Conservation (phyloP, 2,797 vertebrate species). For the Protosalanx chinensis region DNA sequence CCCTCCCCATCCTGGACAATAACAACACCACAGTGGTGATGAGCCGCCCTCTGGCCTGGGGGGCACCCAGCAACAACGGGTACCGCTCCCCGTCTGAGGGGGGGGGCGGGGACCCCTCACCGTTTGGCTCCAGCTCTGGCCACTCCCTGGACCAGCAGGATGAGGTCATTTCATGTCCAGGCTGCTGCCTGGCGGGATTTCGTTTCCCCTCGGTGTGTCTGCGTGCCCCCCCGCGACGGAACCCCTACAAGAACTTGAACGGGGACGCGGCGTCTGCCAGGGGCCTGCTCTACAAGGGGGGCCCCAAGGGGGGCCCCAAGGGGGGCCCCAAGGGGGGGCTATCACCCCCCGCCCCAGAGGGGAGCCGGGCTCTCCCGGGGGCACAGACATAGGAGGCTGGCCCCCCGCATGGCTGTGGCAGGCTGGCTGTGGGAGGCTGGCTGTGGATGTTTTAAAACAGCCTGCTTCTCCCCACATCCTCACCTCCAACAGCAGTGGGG, state of each 20-base stretch:
- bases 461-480: too few relatives aligned
- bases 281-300: slow-evolving; percentile 76
- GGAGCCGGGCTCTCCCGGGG: slow-evolving; percentile 80
- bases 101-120: slow-evolving; percentile 64
- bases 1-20: slow-evolving; percentile 71
- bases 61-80: slow-evolving; percentile 47
- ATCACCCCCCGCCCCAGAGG: slow-evolving; percentile 52
- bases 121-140: slow-evolving; percentile 58
- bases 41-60: slow-evolving; percentile 75
- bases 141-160: slow-evolving; percentile 77
- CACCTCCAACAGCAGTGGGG: too few relatives aligned
- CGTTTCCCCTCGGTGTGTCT: slow-evolving; percentile 85
- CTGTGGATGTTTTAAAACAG: too few relatives aligned
- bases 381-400: slow-evolving; percentile 63
- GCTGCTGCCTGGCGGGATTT: slow-evolving; percentile 86
- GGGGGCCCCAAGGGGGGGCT: slow-evolving; percentile 57
- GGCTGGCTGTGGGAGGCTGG: too few relatives aligned
- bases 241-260: slow-evolving; percentile 89
- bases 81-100: slow-evolving; percentile 48
- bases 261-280: slow-evolving; percentile 75
- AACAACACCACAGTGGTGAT: slow-evolving; percentile 72
- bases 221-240: slow-evolving; percentile 69
- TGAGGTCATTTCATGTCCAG: slow-evolving; percentile 85
- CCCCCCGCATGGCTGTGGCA: too few relatives aligned
- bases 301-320: slow-evolving; percentile 61